Evolutionary conservation across 2,797 vertebrate genomes (phyloP).

Genomic region (Pogoniulus pusillus): DNA sequence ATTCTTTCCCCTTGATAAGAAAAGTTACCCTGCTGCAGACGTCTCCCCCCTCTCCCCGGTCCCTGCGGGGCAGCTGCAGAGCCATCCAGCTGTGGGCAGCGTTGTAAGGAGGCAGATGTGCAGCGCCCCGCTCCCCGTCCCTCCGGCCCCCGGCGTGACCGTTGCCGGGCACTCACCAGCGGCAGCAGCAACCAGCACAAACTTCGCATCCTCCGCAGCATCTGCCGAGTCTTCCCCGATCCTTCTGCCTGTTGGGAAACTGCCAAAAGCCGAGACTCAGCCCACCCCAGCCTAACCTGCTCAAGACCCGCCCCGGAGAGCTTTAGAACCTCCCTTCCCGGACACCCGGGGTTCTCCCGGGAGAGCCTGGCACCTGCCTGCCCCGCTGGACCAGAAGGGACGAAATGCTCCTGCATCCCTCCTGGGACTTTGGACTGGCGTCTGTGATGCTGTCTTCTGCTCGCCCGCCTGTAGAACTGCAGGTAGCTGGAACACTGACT

Average conservation of each 20-base stretch:
- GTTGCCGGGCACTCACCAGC: constrained; percentile 37
- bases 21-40: not conserved
- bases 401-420: not conserved
- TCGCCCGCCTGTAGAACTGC: rapidly evolving
- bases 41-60: rapidly evolving
- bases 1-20: rapidly evolving
- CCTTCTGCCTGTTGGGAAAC: not conserved
- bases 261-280: not conserved
- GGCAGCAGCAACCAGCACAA: constrained; percentile 49
- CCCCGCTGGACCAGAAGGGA: not conserved
- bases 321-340: not conserved
- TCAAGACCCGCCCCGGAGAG: constrained; percentile 48
- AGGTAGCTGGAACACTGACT: rapidly evolving
- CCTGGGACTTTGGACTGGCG: rapidly evolving
- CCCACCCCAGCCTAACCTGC: constrained; percentile 32
- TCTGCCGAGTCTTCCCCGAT: not conserved
- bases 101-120: not conserved
- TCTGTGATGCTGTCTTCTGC: rapidly evolving
- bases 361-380: rapidly evolving
- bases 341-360: not conserved
- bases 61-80: not conserved
- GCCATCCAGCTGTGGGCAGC: not conserved
- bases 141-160: not conserved
- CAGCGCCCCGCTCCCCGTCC: rapidly evolving
- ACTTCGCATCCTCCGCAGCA: constrained; percentile 49